These are phyloP conservation scores for Hemibagrus guttatus DNA, from an alignment of 2,797 vertebrate genomes.

Conservation along the genomic window DNA sequence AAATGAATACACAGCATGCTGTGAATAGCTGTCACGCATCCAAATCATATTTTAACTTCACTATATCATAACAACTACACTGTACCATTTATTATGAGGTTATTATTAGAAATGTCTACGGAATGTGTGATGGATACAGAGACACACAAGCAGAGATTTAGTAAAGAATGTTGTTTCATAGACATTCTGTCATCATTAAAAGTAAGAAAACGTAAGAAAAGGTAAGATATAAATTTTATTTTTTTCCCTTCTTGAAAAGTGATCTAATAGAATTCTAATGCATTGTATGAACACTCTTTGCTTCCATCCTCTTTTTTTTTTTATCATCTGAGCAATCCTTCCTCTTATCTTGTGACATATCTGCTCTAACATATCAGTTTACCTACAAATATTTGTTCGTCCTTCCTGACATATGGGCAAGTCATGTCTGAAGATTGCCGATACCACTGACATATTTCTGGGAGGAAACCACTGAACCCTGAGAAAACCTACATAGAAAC, in stretches of 20 bases:
- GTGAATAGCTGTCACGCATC: not conserved
- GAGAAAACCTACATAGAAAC: not conserved
- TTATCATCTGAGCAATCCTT: not conserved
- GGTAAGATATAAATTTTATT: not conserved
- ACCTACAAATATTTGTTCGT: not conserved
- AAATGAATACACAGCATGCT: not conserved
- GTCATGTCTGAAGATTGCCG: not conserved
- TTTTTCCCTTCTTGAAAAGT: not conserved
- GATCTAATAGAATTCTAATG: not conserved
- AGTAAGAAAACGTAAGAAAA: not conserved
- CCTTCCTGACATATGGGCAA: not conserved
- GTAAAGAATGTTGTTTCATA: not conserved
- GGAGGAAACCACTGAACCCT: not conserved
- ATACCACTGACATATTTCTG: not conserved
- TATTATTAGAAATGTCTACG: not conserved
- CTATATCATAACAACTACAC: not conserved
- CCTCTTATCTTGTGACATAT: not conserved
- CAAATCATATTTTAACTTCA: not conserved
- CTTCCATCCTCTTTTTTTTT: not conserved
- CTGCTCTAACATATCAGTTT: not conserved
- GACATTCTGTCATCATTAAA: not conserved
- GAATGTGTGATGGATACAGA: not conserved
- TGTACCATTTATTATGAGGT: too few species aligned
- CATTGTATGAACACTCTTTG: not conserved
- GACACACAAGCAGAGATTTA: not conserved